Conservation (phyloP, 2,797 vertebrate species). For the Tapirus indicus region DNA sequence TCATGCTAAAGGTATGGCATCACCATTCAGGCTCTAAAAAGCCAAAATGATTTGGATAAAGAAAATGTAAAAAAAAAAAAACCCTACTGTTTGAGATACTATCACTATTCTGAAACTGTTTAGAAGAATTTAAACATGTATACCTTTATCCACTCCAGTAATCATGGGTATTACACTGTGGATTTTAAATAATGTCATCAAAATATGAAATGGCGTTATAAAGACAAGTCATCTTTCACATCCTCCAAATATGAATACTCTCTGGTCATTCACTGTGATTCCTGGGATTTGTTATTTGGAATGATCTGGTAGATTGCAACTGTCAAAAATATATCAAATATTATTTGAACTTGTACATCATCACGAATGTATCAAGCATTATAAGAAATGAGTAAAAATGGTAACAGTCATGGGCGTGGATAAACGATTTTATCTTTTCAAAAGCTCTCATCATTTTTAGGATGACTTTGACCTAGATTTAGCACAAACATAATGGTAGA, state of each 20-base stretch:
- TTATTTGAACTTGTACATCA: not conserved
- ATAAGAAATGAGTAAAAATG: not conserved
- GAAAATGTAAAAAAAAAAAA: not conserved
- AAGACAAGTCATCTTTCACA: not conserved
- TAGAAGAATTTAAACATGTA: not conserved
- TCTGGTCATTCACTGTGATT: not conserved
- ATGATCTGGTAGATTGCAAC: not conserved
- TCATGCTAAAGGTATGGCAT: not conserved
- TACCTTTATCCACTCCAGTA: not conserved
- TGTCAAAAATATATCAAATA: slow-evolving; percentile 9
- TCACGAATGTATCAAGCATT: not conserved
- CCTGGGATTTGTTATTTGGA: slow-evolving; percentile 32
- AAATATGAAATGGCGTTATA: not conserved
- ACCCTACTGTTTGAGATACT: not conserved
- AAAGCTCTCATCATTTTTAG: slow-evolving; percentile 9
- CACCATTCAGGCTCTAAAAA: not conserved
- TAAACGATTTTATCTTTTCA: not conserved
- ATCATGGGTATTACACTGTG: not conserved
- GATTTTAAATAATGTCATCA: slow-evolving; percentile 2
- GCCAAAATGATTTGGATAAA: not conserved
- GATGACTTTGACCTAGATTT: not conserved
- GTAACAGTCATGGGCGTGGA: not conserved
- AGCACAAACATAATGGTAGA: not conserved
- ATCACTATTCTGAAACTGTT: not conserved
- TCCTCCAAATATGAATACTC: not conserved